Percentiles rank a stretch among this genome's conserved stretches.
These are phyloP conservation scores for Papilio aristodemus DNA, from an alignment of 1,140 invertebrate species.

Conservation along the genomic window DNA sequence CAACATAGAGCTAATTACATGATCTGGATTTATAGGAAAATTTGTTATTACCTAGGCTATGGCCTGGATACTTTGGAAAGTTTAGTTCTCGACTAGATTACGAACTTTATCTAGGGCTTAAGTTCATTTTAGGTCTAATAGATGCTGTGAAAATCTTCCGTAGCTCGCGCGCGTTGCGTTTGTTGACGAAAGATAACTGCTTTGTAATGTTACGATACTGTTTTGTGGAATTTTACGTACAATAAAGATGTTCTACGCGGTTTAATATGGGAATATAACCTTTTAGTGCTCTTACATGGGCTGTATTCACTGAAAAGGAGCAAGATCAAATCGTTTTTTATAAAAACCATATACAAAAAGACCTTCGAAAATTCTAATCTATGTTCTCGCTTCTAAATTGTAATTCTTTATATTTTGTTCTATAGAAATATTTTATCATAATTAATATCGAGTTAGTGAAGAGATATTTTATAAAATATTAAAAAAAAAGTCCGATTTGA, in stretches of 20 bases:
- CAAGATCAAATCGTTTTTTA: too few relatives aligned
- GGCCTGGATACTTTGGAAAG: conserved; percentile 31
- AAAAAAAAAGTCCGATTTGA: too few relatives aligned
- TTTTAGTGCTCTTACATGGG: neutral
- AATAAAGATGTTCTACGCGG: neutral
- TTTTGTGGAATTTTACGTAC: conserved; percentile 26
- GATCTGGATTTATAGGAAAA: conserved; percentile 31
- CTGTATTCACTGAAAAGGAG: neutral
- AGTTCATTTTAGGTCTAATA: conserved; percentile 8
- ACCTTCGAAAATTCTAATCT: too few relatives aligned
- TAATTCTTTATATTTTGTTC: too few relatives aligned
- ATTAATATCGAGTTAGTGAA: too few relatives aligned
- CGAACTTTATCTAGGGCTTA: conserved; percentile 29
- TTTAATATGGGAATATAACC: neutral
- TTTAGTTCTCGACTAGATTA: conserved; percentile 27
- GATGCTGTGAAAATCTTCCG: conserved; percentile 37
- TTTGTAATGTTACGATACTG: conserved; percentile 32
- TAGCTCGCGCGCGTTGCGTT: conserved; percentile 25
- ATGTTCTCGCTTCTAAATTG: too few relatives aligned
- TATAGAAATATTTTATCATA: too few relatives aligned
- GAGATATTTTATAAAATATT: too few relatives aligned
- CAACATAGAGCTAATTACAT: conserved; percentile 13
- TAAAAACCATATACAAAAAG: too few relatives aligned
- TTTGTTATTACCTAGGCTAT: conserved; percentile 28
- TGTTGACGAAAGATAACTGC: conserved; percentile 40